phyloP scores from a whole-genome alignment of 2,113 vertebrate genomes.

The Lepus timidus region DNA sequence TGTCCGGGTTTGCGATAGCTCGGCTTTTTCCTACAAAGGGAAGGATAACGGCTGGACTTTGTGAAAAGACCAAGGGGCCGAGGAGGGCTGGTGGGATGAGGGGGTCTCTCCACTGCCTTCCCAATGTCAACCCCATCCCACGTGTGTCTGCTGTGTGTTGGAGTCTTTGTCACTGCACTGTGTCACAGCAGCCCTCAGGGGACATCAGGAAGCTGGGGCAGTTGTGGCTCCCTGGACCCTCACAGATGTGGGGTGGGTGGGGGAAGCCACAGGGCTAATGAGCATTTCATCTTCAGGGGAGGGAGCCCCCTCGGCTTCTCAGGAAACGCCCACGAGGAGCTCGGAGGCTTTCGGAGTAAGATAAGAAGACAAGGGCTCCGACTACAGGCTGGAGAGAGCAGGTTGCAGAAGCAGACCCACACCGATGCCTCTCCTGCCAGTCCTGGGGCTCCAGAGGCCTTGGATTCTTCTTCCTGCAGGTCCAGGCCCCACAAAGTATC shows the following conservation, averaged over 20 bases:
- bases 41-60: neutral
- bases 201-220: neutral
- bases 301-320: too few species aligned
- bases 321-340: too few species aligned
- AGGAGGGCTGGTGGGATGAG: neutral
- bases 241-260: too few species aligned
- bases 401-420: too few species aligned
- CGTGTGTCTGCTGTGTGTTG: neutral
- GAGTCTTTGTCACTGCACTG: neutral
- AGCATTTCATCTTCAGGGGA: neutral
- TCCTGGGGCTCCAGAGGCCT: neutral
- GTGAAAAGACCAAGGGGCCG: neutral
- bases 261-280: too few species aligned
- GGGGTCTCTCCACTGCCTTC: accelerated
- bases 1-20: neutral
- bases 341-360: neutral
- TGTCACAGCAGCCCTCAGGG: neutral
- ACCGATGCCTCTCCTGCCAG: neutral
- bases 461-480: neutral
- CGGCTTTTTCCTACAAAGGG: neutral
- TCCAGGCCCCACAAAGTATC: neutral
- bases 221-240: neutral
- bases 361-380: neutral
- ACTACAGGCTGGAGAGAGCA: neutral
- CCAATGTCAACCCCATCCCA: neutral